Evolutionary conservation across 2,113 vertebrate species (phyloP).

Genomic region (Sminthopsis crassicaudata): DNA sequence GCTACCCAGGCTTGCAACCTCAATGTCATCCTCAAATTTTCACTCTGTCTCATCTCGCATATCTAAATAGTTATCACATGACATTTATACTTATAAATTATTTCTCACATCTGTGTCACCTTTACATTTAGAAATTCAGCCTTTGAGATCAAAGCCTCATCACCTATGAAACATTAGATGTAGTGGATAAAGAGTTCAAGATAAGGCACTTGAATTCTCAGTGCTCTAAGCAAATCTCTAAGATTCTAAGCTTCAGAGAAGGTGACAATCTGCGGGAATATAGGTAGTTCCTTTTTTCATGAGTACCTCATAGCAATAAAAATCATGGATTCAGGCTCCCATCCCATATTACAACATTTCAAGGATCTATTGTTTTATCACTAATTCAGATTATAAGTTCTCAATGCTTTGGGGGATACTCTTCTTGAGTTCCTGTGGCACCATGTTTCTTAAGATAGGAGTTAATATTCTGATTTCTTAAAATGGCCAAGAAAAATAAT

Average conservation of each 20-base stretch:
- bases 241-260: neutral
- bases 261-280: neutral
- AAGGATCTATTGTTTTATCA: neutral
- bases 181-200: neutral
- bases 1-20: neutral
- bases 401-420: neutral
- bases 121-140: neutral
- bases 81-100: neutral
- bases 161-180: neutral
- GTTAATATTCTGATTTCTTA: neutral
- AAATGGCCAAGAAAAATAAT: slow-evolving; percentile 8
- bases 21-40: neutral
- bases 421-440: neutral
- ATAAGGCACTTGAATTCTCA: neutral
- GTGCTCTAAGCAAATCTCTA: neutral
- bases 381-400: neutral
- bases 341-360: neutral
- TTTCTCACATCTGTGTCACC: neutral
- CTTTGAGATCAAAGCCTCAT: neutral
- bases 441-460: neutral
- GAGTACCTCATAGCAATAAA: neutral
- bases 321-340: neutral
- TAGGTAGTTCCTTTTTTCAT: neutral
- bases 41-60: neutral
- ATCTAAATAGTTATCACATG: neutral